Conservation (phyloP, 2,888 invertebrate species). For the Scelioninae gen. 2 region DNA sequence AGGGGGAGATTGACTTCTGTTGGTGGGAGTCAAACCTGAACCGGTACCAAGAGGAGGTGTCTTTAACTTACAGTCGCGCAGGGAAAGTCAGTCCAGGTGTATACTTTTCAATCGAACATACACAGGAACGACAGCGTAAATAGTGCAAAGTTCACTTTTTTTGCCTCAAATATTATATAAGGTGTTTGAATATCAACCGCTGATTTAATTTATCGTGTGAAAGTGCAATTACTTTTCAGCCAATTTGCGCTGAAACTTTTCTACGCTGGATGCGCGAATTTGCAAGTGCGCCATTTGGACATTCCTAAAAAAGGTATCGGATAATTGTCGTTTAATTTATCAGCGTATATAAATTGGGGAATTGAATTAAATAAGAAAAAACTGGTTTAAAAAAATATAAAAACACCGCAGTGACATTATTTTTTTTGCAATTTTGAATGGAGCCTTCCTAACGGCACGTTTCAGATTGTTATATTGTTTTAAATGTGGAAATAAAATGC, state of each 20-base stretch:
- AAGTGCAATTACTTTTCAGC: neutral
- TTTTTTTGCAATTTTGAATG: too few species aligned
- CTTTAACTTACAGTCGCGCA: conserved; percentile 67
- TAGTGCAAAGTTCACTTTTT: conserved; percentile 41
- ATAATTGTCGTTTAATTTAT: too few species aligned
- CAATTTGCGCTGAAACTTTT: too few species aligned
- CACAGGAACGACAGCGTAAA: conserved; percentile 48
- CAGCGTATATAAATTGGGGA: too few species aligned
- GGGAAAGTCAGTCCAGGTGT: conserved; percentile 63
- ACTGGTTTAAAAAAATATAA: too few species aligned
- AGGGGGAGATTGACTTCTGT: conserved; percentile 62
- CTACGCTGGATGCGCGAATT: too few species aligned
- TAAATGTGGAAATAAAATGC: conserved; percentile 28
- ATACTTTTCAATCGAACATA: conserved; percentile 22
- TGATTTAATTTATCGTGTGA: neutral
- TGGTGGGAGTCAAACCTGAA: conserved; percentile 69
- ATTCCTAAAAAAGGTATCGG: too few species aligned
- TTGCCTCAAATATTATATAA: conserved; percentile 39
- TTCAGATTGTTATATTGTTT: conserved; percentile 18
- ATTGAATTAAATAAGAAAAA: too few species aligned
- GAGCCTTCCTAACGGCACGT: too few species aligned
- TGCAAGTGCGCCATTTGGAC: too few species aligned
- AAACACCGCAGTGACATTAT: too few species aligned
- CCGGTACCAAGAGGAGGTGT: conserved; percentile 58
- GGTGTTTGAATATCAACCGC: conserved; percentile 3